phyloP scores from a whole-genome alignment of 2,113 vertebrate genomes.

The Myiozetetes cayanensis region DNA sequence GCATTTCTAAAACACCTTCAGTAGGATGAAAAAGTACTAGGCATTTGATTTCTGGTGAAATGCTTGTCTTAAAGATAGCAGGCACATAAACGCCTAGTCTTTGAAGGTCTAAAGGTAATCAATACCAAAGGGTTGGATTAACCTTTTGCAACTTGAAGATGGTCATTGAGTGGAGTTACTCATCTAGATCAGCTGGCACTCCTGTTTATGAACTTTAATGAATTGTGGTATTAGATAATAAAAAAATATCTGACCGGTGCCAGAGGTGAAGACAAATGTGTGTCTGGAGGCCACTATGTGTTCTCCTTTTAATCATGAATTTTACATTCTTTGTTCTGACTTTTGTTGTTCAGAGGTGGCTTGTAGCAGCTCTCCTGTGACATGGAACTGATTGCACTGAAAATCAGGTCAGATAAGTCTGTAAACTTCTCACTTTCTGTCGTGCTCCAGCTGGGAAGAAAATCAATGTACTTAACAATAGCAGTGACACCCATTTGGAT shows the following conservation, averaged over 20 bases:
- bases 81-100: not conserved
- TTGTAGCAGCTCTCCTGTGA: not conserved
- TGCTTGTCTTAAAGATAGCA: not conserved
- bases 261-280: not conserved
- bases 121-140: not conserved
- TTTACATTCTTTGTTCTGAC: not conserved
- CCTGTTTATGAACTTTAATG: not conserved
- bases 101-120: not conserved
- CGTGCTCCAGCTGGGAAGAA: conserved; percentile 23
- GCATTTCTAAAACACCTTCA: not conserved
- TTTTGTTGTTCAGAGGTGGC: not conserved
- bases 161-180: not conserved
- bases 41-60: not conserved
- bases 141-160: not conserved
- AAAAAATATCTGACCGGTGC: not conserved
- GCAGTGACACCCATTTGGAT: not conserved
- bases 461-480: conserved; percentile 8
- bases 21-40: not conserved
- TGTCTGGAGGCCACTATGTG: not conserved
- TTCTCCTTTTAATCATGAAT: not conserved
- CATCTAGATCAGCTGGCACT: not conserved
- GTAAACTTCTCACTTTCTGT: conserved; percentile 5
- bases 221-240: not conserved
- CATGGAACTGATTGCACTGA: not conserved
- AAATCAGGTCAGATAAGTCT: conserved; percentile 24